Base-by-base conservation (phyloP, 1,140 invertebrate species). In the Subanguina moxae region DNA sequence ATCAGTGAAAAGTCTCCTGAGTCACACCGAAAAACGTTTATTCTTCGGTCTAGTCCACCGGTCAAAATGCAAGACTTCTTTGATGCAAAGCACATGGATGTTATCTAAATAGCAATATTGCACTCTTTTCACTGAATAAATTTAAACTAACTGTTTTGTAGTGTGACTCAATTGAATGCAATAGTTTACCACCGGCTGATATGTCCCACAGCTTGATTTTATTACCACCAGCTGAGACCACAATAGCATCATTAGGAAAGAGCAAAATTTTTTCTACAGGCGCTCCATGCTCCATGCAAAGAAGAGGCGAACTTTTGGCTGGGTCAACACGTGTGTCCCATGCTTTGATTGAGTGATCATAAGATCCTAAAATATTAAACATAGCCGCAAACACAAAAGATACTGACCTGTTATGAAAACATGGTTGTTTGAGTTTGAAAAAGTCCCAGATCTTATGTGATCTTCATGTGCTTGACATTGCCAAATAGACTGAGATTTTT, bases 141-240 rank as follows among this genome's bases (percentile, higher is more conserved):
- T 52, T 19, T 19, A 25, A 25, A 52, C 48, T 15, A 1, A 97
- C 88, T 1, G 93, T 94, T 86, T 97, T 97, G 81, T 96, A 92
- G 83, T 97, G 85, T 63, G 84, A 74, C 90, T 80, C 91, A 88
- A 48, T 88, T 88, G 76, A 93, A 86, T 83, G 87, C 88, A 13
- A 89, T 88, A 95, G 81, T 64, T 94, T 83, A 82, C 89, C 89
- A 62, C 90, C 90, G 68, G 89, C 87, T 45, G 94, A 86, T 56
- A 89, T 88, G 84, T 97, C 93, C 93, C 93, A 97, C 13, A 97
- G 89, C 84, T 90, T 90, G 0, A 97, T 89, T 84, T 91, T 89
- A 42, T 89, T 92, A 13, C 92, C 93, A 78, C 94, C 89, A 73
- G 91, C 91, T 76, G 91, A 92, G 19, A 94, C 85, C 78, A 97